Evolutionary conservation across 2,888 invertebrate genomes (phyloP), one percentile per base, ranked within the genome.

Genomic region (Azorinus chamasolen): DNA sequence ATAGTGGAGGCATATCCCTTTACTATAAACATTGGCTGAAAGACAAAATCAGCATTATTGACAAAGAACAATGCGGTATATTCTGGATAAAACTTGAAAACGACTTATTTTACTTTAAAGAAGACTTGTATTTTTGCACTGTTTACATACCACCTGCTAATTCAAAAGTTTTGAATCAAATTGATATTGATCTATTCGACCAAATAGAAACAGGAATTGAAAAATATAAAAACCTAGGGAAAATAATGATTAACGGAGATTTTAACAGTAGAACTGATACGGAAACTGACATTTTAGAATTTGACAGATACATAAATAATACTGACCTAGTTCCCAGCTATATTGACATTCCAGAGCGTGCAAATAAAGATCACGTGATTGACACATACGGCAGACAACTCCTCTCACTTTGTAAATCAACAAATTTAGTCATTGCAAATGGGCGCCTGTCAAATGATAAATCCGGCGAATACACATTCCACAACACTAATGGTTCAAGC

Each of bases 1-100:
- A 4, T 41, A 57, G 54, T 37, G 54, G 54, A 32, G 54, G 54
- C n/a, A 32, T 46, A n/a, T n/a, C n/a, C n/a, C n/a, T n/a, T n/a
- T n/a, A n/a, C n/a, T n/a, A n/a, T n/a, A n/a, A n/a, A n/a, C n/a
- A n/a, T n/a, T n/a, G n/a, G n/a, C n/a, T 46, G n/a, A 43, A 27
- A 25, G 14, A 46, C 18, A 45, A 45, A n/a, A 24, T 45, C 22
- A 8, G 39, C 25, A n/a, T 59, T 18, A 41, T 46, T 25, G 39
- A 45, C 4, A 46, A 37, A 24, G 25, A 59, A 27, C 45, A 59
- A 27, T n/a, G 4, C 22, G 59, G 59, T n/a, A 45, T 59, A 8
- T 27, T 43, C 5, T 59, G 59, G 59, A 10, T 41, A 41, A 57
- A 57, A 20, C 8, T 57, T 2, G 8, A 18, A 18, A 20, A 20